Percentiles rank a stretch among this genome's conserved stretches.
These are phyloP conservation scores for Galaxias olidus DNA, from an alignment of 2,797 vertebrate genomes.

Conservation along the genomic window DNA sequence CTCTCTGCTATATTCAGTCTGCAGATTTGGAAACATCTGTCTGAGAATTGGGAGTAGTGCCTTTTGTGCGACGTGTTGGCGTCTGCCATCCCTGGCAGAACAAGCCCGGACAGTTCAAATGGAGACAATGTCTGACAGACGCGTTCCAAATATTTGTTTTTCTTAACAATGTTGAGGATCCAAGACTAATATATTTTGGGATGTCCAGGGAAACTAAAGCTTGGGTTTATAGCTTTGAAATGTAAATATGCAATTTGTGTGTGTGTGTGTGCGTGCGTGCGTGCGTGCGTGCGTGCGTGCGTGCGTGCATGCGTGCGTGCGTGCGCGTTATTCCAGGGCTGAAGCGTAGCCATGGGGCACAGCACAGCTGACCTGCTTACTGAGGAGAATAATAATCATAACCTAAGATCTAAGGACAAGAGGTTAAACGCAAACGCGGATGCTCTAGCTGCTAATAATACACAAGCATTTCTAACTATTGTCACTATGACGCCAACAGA, in stretches of 20 bases:
- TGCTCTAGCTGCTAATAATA: conserved; percentile 35
- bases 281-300: conserved; percentile 32
- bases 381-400: conserved; percentile 52
- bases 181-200: conserved; percentile 32
- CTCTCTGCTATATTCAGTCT: not conserved
- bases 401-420: conserved; percentile 45
- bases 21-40: conserved; percentile 37
- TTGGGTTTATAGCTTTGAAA: not conserved
- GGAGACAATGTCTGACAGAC: conserved; percentile 15
- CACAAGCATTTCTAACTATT: conserved; percentile 25
- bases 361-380: conserved; percentile 69
- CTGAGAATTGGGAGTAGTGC: conserved; percentile 18
- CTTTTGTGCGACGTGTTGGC: conserved; percentile 19
- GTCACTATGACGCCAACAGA: not conserved
- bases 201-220: conserved; percentile 5
- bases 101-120: not conserved
- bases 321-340: conserved; percentile 43
- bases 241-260: conserved; percentile 23
- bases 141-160: not conserved
- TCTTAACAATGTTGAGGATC: conserved; percentile 5
- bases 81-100: conserved; percentile 22
- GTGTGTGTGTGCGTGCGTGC: conserved; percentile 22
- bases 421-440: conserved; percentile 27
- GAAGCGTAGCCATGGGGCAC: conserved; percentile 60
- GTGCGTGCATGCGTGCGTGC: conserved; percentile 37